Evolutionary conservation across 2,113 vertebrate species (phyloP).

Genomic region (Megaceryle torquata): DNA sequence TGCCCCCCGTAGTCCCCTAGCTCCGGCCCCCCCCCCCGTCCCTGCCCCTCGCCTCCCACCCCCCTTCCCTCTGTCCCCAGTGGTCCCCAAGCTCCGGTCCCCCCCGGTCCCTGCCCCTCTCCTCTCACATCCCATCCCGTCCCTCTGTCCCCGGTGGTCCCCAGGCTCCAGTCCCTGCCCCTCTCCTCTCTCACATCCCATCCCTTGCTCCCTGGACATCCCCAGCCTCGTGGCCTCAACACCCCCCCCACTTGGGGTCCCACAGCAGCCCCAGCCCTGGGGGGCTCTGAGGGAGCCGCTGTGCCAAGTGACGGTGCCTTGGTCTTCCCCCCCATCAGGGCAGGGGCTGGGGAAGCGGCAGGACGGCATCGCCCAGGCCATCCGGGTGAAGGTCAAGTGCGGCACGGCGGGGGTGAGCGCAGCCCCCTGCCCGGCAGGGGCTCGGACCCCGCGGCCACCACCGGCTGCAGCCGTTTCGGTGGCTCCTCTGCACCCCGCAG

Average conservation of each 20-base stretch:
- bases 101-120: neutral
- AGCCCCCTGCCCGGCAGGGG: no score
- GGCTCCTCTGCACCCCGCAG: constrained; percentile 50
- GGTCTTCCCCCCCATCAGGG: constrained; percentile 66
- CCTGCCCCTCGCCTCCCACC: no score
- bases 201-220: no score
- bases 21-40: no score
- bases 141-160: no score
- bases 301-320: neutral
- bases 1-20: no score
- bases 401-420: constrained; percentile 86
- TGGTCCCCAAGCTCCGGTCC: no score
- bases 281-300: neutral
- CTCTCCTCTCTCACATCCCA: neutral
- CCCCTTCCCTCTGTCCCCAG: no score
- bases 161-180: neutral
- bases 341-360: constrained; percentile 85
- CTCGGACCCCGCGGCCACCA: rapidly evolving
- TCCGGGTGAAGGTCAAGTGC: constrained; percentile 90
- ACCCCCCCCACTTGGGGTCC: no score
- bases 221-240: neutral
- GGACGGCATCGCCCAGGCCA: constrained; percentile 85
- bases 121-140: no score
- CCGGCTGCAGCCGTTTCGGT: neutral
- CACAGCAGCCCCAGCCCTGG: neutral